These are phyloP conservation scores for Formica exsecta DNA, from an alignment of 1,140 invertebrate species.

Conservation along the genomic window DNA sequence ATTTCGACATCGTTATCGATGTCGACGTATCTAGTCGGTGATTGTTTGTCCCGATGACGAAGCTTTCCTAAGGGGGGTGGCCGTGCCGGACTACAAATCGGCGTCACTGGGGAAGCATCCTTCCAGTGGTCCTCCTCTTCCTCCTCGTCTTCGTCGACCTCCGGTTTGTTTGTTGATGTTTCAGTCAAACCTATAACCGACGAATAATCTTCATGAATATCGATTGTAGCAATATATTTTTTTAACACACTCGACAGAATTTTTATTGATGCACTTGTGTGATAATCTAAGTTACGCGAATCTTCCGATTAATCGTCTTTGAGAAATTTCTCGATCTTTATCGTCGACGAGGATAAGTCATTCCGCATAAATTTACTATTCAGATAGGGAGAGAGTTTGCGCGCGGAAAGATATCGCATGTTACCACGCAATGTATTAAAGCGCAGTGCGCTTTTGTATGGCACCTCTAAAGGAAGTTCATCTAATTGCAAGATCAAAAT, in stretches of 20 bases:
- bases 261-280: background rate
- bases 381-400: background rate
- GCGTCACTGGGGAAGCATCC: conserved; percentile 72
- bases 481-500: conserved; percentile 45
- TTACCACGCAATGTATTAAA: background rate
- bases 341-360: background rate
- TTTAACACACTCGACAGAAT: background rate
- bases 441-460: conserved; percentile 37
- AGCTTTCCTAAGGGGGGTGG: background rate
- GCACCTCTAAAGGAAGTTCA: conserved; percentile 15
- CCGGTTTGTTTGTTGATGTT: conserved; percentile 69
- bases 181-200: conserved; percentile 64
- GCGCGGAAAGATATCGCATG: conserved; percentile 30
- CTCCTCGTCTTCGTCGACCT: conserved; percentile 72
- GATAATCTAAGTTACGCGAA: background rate
- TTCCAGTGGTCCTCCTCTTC: conserved; percentile 74
- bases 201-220: background rate
- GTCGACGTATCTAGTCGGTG: conserved; percentile 53
- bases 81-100: conserved; percentile 63
- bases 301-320: background rate
- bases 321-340: background rate
- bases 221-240: background rate
- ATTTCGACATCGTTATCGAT: conserved; percentile 56
- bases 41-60: background rate
- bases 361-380: background rate